Conservation (phyloP, 2,113 vertebrate species). For the Glaucidium brasilianum region DNA sequence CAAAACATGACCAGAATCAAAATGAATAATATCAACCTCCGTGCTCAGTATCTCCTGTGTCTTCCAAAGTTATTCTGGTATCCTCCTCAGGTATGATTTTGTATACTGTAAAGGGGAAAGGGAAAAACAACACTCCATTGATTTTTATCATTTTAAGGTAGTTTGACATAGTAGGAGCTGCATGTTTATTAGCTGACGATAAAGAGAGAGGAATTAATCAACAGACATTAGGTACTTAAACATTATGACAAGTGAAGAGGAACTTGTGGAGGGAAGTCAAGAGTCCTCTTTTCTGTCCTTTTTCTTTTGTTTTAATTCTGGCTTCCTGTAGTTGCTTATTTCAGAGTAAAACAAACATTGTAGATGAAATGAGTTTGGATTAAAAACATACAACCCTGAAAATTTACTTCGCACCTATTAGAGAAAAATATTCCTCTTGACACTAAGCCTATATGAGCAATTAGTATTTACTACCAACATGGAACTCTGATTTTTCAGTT, state of each 20-base stretch:
- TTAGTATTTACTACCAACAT: not conserved
- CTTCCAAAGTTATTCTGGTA: not conserved
- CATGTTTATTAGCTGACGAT: constrained; percentile 45
- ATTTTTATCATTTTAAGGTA: constrained; percentile 66
- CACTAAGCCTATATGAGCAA: fast-evolving
- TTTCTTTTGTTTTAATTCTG: not conserved
- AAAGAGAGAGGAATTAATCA: constrained; percentile 39
- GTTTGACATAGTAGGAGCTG: constrained; percentile 36
- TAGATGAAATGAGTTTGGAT: not conserved
- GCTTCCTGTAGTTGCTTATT: not conserved
- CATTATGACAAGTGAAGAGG: constrained; percentile 2
- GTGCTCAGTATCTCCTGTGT: not conserved
- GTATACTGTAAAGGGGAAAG: not conserved
- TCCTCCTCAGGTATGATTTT: not conserved
- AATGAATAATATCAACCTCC: not conserved
- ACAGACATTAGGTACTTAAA: constrained; percentile 35
- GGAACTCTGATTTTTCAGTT: not conserved
- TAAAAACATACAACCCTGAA: not conserved
- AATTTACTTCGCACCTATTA: not conserved
- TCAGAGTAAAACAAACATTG: not conserved
- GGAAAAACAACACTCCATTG: constrained; percentile 35
- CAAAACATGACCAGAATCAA: not conserved
- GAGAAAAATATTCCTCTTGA: not conserved
- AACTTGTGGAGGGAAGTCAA: not conserved
- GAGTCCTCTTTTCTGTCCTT: not conserved